Evolutionary conservation across 1,140 invertebrate species (phyloP).

Genomic region (Globodera rostochiensis): DNA sequence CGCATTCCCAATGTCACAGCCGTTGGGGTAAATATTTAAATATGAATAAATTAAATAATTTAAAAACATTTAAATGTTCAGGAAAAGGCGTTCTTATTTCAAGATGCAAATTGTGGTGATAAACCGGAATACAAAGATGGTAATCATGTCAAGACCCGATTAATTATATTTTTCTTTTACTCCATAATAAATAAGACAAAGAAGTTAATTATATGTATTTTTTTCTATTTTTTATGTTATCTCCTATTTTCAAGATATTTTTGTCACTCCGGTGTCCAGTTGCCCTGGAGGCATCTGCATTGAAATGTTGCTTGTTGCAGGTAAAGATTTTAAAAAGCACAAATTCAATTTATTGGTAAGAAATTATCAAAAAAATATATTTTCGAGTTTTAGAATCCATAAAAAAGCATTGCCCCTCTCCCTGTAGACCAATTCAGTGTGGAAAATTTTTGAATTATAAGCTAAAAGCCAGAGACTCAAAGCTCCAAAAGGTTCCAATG

Average conservation of each 20-base stretch:
- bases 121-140: background rate
- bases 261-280: background rate
- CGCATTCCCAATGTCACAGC: background rate
- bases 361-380: no score
- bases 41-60: background rate
- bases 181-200: no score
- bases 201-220: no score
- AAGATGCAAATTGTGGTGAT: background rate
- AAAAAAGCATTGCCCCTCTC: no score
- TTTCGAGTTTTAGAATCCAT: no score
- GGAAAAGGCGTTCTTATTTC: conserved; percentile 6
- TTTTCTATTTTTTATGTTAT: no score
- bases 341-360: no score
- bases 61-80: background rate
- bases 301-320: conserved; percentile 21
- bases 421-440: no score
- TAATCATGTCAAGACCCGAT: background rate
- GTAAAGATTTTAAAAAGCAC: background rate
- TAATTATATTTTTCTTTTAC: no score
- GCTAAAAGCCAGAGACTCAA: no score
- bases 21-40: background rate
- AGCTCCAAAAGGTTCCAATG: no score
- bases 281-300: conserved; percentile 25
- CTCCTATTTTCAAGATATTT: background rate
- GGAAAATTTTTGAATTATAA: no score